Conservation (phyloP, 1,140 invertebrate species). For the Pomacea maculata region DNA sequence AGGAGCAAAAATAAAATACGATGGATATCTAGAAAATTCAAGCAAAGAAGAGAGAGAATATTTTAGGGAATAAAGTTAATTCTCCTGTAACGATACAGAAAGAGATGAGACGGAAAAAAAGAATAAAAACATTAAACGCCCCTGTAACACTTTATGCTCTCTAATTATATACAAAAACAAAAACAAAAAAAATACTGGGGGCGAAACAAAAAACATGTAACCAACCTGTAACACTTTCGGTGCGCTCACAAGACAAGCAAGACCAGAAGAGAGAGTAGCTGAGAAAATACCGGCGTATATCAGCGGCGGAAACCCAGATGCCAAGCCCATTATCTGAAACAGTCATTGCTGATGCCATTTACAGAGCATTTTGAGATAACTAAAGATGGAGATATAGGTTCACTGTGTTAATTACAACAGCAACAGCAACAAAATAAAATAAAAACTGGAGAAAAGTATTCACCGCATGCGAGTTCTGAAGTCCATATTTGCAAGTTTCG, state of each 20-base stretch:
- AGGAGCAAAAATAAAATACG: neutral
- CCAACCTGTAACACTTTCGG: conserved; percentile 52
- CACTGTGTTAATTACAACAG: too few species aligned
- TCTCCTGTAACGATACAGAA: neutral
- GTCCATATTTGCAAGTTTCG: conserved; percentile 8
- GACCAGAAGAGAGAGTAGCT: conserved; percentile 92
- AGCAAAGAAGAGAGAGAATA: neutral
- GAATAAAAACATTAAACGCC: too few species aligned
- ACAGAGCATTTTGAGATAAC: neutral
- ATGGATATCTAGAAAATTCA: neutral
- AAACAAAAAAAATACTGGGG: too few species aligned
- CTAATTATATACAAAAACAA: too few species aligned
- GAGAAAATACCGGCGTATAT: conserved; percentile 97
- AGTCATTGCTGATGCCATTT: neutral
- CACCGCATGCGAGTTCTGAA: conserved; percentile 8
- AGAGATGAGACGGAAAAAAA: neutral
- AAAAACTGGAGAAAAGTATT: too few species aligned
- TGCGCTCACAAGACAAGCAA: conserved; percentile 89
- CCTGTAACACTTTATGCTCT: too few species aligned
- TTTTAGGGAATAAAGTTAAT: neutral
- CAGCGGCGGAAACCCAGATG: conserved; percentile 87
- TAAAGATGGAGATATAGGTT: neutral
- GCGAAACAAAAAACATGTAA: too few species aligned
- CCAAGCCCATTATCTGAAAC: conserved; percentile 81
- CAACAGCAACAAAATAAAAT: too few species aligned